Conservation (phyloP, 2,113 vertebrate genomes). For the Tragelaphus buxtoni region DNA sequence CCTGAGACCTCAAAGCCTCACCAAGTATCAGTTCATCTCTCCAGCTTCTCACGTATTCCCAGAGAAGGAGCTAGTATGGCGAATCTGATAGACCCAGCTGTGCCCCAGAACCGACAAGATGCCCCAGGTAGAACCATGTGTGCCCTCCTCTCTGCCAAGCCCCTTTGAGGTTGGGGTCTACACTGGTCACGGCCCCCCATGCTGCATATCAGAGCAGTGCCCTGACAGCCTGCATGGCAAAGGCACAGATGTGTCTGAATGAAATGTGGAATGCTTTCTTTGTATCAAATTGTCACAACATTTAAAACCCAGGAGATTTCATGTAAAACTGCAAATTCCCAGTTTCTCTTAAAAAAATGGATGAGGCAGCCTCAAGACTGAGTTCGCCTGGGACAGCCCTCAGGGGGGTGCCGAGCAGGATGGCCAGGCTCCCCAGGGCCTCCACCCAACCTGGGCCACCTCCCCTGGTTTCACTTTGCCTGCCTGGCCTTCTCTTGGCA, state of each 20-base stretch:
- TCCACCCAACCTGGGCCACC: background rate
- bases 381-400: background rate
- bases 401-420: background rate
- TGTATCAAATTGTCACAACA: background rate
- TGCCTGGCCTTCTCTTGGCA: background rate
- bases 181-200: fast-evolving
- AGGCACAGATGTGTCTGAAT: too few species aligned
- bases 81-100: background rate
- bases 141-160: background rate
- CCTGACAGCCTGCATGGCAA: background rate
- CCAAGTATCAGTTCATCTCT: background rate
- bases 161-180: background rate
- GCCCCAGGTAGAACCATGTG: background rate
- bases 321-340: background rate
- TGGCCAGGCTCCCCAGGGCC: background rate
- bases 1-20: background rate
- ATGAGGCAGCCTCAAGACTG: background rate
- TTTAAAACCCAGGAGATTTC: background rate
- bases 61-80: background rate
- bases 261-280: background rate
- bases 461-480: background rate
- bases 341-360: background rate
- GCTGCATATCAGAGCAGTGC: background rate
- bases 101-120: background rate
- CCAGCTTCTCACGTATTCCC: background rate